These are phyloP conservation scores for Prionace glauca DNA, from an alignment of 2,797 vertebrate genomes.

Conservation along the genomic window DNA sequence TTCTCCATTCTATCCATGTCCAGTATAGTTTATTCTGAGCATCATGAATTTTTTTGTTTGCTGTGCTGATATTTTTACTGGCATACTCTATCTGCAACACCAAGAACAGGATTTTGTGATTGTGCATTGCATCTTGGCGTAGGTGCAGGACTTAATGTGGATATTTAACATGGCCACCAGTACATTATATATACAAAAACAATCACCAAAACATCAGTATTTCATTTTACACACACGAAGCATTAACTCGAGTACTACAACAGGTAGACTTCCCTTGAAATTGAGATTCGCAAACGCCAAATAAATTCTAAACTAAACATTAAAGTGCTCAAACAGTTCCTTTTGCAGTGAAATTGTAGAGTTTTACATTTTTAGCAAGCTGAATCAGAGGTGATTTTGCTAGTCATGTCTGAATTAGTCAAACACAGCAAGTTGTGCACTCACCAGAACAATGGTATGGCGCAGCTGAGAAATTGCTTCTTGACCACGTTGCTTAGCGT, in stretches of 20 bases:
- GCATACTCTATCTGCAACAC: conserved; percentile 72
- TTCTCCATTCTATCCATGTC: conserved; percentile 69
- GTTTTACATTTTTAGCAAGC: too few species aligned
- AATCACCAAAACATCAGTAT: neutral
- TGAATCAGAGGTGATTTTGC: too few species aligned
- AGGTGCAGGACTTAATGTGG: neutral
- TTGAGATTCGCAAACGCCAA: neutral
- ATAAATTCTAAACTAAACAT: neutral
- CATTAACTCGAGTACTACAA: neutral
- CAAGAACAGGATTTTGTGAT: neutral
- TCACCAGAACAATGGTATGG: conserved; percentile 73
- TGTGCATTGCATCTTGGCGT: neutral
- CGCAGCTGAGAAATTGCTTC: conserved; percentile 74
- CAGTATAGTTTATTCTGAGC: conserved; percentile 65
- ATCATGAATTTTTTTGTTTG: conserved; percentile 69
- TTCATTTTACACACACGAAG: neutral
- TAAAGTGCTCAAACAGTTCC: neutral
- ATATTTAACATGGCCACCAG: neutral
- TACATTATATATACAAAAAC: neutral
- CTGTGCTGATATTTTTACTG: conserved; percentile 69
- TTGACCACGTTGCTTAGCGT: conserved; percentile 69
- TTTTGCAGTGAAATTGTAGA: neutral
- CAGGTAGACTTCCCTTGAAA: neutral
- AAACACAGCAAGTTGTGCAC: conserved; percentile 44
- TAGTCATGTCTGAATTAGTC: too few species aligned